phyloP scores from a whole-genome alignment of 2,888 invertebrate genomes.

The Thyatira batis region DNA sequence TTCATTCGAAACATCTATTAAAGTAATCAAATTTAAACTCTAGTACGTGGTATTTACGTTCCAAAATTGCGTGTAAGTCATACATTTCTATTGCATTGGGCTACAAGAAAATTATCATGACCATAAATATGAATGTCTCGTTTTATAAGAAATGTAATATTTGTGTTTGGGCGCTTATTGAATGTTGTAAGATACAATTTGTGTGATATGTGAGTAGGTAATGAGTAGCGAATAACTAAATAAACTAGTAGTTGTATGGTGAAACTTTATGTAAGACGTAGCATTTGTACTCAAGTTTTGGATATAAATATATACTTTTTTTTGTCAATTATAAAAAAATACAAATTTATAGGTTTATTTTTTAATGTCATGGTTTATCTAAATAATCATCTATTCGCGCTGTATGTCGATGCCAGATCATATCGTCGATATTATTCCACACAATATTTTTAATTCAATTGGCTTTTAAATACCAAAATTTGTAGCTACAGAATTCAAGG shows the following conservation, averaged over 20 bases:
- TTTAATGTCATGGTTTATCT: too few relatives aligned
- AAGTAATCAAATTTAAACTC: not conserved
- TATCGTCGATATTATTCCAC: too few relatives aligned
- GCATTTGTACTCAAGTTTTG: too few relatives aligned
- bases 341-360: too few relatives aligned
- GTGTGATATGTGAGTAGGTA: not conserved
- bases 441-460: not conserved
- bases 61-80: not conserved
- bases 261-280: too few relatives aligned
- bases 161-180: not conserved
- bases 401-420: too few relatives aligned
- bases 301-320: too few relatives aligned
- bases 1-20: not conserved
- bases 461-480: not conserved
- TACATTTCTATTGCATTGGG: slow-evolving; percentile 5
- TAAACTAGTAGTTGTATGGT: not conserved
- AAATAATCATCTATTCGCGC: too few relatives aligned
- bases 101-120: slow-evolving; percentile 7
- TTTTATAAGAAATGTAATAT: not conserved
- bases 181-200: not conserved
- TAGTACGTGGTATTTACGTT: not conserved
- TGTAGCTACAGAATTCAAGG: too few relatives aligned
- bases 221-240: not conserved
- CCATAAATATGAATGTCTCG: slow-evolving; percentile 8
- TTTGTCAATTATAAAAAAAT: too few relatives aligned